phyloP scores from a whole-genome alignment of 2,113 vertebrate species.

The Zosterops lateralis region DNA sequence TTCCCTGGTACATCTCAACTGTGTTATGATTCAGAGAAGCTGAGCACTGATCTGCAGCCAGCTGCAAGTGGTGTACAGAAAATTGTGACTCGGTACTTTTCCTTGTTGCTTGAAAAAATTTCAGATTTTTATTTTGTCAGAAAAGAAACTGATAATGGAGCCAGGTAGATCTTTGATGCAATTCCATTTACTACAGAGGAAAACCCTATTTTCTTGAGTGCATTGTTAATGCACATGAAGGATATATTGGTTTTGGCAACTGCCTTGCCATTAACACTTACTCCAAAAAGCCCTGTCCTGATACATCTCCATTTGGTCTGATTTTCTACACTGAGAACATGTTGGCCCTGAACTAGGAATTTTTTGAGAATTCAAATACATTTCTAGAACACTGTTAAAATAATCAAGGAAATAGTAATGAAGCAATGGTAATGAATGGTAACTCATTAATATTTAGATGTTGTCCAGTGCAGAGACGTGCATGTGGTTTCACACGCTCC shows the following conservation, averaged over 20 bases:
- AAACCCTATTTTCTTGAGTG: not conserved
- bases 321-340: not conserved
- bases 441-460: not conserved
- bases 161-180: not conserved
- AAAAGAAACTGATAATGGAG: not conserved
- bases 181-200: not conserved
- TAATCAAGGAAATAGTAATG: not conserved
- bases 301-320: not conserved
- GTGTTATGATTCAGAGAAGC: not conserved
- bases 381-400: not conserved
- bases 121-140: not conserved
- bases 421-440: not conserved
- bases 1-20: not conserved
- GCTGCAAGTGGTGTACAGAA: not conserved
- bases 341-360: not conserved
- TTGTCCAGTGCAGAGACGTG: not conserved
- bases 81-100: not conserved
- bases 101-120: not conserved
- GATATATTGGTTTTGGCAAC: not conserved
- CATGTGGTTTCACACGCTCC: not conserved
- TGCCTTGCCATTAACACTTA: not conserved
- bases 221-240: not conserved
- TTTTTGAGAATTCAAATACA: not conserved
- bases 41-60: not conserved
- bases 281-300: not conserved